Conservation (phyloP, 2,113 vertebrate species). For the Dipodomys stephensi region DNA sequence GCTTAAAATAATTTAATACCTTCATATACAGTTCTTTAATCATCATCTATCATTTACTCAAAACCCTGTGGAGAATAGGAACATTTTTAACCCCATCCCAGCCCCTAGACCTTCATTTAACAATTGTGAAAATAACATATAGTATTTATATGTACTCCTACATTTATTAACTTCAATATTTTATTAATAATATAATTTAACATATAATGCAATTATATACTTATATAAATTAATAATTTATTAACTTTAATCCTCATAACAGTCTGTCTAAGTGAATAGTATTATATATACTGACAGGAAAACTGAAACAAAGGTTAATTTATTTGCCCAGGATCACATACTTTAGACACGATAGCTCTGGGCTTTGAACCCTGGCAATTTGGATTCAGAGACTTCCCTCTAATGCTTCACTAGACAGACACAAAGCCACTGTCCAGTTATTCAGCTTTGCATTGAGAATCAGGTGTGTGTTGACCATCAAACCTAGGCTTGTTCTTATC, state of each 20-base stretch:
- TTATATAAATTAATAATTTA: background rate
- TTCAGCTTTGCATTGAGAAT: background rate
- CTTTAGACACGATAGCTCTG: background rate
- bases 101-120: background rate
- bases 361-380: background rate
- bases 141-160: background rate
- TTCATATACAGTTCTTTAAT: background rate
- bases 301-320: background rate
- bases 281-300: background rate
- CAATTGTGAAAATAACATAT: background rate
- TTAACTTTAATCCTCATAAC: background rate
- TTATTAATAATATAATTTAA: too few relatives aligned
- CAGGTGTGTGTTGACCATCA: background rate
- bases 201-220: too few relatives aligned
- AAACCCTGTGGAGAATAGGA: background rate
- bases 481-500: background rate
- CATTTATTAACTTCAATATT: background rate
- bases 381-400: background rate
- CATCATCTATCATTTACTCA: background rate
- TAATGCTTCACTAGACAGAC: background rate
- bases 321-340: background rate
- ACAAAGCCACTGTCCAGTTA: background rate
- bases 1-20: background rate
- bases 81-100: background rate
- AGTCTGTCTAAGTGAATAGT: background rate